Evolutionary conservation across 2,797 vertebrate genomes (phyloP).

Genomic region (Fistularia tabacaria): DNA sequence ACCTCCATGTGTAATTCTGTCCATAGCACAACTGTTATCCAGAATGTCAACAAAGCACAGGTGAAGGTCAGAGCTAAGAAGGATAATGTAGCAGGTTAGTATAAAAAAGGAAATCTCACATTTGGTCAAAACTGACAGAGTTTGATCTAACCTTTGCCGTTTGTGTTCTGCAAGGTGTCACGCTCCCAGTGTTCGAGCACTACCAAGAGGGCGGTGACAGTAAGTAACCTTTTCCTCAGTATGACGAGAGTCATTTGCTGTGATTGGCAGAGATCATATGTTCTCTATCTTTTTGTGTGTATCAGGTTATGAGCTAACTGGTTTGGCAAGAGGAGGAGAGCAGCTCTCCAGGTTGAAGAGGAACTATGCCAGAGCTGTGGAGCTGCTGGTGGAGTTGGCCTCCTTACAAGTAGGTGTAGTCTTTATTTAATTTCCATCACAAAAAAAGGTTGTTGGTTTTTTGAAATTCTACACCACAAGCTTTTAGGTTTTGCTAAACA

Average conservation of each 20-base stretch:
- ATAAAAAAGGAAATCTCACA: background rate
- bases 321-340: slow-evolving; percentile 95
- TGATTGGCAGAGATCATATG: no score
- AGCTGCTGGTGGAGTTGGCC: slow-evolving; percentile 94
- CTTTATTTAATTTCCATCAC: no score
- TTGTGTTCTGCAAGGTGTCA: slow-evolving; percentile 79
- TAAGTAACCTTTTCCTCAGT: slow-evolving; percentile 70
- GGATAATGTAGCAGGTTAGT: slow-evolving; percentile 95
- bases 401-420: slow-evolving; percentile 87
- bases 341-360: slow-evolving; percentile 96
- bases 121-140: background rate
- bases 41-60: slow-evolving; percentile 98
- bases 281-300: background rate
- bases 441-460: no score
- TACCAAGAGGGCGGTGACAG: slow-evolving; percentile 98
- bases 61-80: slow-evolving; percentile 96
- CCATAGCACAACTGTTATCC: slow-evolving; percentile 93
- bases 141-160: background rate
- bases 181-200: slow-evolving; percentile 97
- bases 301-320: slow-evolving; percentile 95
- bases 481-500: no score
- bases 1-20: slow-evolving; percentile 12
- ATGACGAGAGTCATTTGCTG: slow-evolving; percentile 77
- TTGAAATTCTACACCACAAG: no score
- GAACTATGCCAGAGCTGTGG: slow-evolving; percentile 97